Evolutionary conservation across 2,888 invertebrate genomes (phyloP).

Genomic region (Chirona hameri): DNA sequence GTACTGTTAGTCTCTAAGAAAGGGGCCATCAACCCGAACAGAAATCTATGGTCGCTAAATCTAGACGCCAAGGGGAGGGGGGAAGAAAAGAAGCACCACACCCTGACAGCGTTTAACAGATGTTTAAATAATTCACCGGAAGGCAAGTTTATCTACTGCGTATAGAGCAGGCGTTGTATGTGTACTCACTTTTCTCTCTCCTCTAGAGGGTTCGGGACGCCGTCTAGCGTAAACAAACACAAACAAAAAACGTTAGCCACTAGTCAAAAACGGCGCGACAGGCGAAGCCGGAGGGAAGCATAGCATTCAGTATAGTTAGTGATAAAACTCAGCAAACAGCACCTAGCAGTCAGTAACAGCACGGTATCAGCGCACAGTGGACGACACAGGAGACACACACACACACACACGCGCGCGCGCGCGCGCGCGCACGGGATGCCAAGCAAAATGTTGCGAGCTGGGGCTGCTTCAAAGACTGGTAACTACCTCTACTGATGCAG

Average conservation of each 20-base stretch:
- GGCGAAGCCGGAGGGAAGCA: neutral
- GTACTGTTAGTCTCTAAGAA: neutral
- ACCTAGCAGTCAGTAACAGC: neutral
- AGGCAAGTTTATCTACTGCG: neutral
- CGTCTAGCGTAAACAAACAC: constrained; percentile 36
- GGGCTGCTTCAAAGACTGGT: too few relatives aligned
- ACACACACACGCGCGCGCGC: too few relatives aligned
- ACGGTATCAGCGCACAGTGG: too few relatives aligned
- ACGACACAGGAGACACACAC: too few relatives aligned
- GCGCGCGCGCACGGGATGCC: too few relatives aligned
- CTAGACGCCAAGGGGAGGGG: neutral
- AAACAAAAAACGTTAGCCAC: constrained; percentile 13
- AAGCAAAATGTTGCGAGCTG: too few relatives aligned
- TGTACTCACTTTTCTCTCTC: constrained; percentile 79
- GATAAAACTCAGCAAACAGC: neutral
- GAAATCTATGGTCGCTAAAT: too few relatives aligned
- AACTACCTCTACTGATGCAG: too few relatives aligned
- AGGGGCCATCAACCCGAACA: neutral
- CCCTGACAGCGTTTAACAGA: neutral
- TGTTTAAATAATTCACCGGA: neutral
- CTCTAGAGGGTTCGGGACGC: constrained; percentile 55
- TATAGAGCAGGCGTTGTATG: neutral
- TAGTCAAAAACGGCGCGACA: neutral
- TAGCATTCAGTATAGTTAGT: neutral
- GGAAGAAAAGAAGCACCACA: neutral